These are phyloP conservation scores for Heliconius ismenius DNA, from an alignment of 2,888 invertebrate species.

Conservation along the genomic window DNA sequence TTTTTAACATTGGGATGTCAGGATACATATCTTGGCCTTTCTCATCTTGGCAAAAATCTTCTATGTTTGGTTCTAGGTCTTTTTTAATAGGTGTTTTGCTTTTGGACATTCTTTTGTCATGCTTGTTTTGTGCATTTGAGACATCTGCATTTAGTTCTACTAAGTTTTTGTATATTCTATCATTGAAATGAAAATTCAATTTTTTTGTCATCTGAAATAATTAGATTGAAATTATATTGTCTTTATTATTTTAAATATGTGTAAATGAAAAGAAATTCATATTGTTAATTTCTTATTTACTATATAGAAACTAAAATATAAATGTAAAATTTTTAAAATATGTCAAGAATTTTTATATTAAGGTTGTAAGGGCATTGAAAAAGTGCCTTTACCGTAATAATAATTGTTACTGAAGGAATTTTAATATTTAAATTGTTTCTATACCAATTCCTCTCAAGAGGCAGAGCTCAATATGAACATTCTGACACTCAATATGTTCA, in stretches of 20 bases:
- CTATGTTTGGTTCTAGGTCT: conserved; percentile 74
- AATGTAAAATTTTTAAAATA: neutral
- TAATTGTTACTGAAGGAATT: too few relatives aligned
- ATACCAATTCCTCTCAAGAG: too few relatives aligned
- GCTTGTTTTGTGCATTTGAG: conserved; percentile 55
- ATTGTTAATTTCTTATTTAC: too few relatives aligned
- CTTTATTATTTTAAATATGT: neutral
- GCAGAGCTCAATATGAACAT: too few relatives aligned
- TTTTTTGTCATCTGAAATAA: conserved; percentile 72
- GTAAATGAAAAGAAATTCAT: too few relatives aligned
- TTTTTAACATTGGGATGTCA: conserved; percentile 59
- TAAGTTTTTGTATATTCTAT: conserved; percentile 73
- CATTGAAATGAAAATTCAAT: conserved; percentile 74
- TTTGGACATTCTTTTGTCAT: conserved; percentile 52
- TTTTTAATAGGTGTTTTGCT: conserved; percentile 52
- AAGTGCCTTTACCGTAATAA: too few relatives aligned
- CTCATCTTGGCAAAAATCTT: conserved; percentile 72
- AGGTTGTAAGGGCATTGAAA: too few relatives aligned
- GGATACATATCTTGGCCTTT: conserved; percentile 62
- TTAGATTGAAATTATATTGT: conserved; percentile 33
- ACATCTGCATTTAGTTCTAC: conserved; percentile 71
- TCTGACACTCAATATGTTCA: too few relatives aligned
- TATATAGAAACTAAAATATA: neutral
- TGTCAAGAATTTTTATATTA: too few relatives aligned
- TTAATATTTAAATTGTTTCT: too few relatives aligned